Evolutionary conservation across 2,797 vertebrate species (phyloP), one percentile per base, ranked within the genome.

Genomic region (Syngnathus rostellatus): DNA sequence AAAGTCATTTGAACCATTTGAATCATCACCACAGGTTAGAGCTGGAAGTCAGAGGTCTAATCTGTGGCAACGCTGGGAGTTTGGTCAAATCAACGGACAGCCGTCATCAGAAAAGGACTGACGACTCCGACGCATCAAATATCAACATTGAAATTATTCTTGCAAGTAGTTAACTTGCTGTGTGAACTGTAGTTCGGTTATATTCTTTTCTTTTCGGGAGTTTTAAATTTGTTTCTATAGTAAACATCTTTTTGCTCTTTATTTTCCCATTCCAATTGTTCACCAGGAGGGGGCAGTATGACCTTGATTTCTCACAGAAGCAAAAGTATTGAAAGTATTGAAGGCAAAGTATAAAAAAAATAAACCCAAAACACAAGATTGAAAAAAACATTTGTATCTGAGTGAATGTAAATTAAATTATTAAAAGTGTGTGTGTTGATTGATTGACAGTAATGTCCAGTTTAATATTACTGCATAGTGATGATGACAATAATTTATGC

Each of bases 11-110:
- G 74, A 68, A 79, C 61, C 48, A 17, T 8, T 75, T 53, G 69
- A 72, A 53, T 66, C 83, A 72, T 83, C 68, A 8, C 73, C 77
- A 67, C 84, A 91, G 90, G 81, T 79, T 7, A 75, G 77, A 55
- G 71, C 70, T 0, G 80, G 79, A 63, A 80, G 87, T 54, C 89
- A 89, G 68, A 89, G 77, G 62, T 73, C 81, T 65, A 66, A 81
- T 64, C 86, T 93, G 64, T 88, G 89, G 81, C 86, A 90, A 21
- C 89, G 85, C 70, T 92, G 90, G 92, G 92, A 93, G 74, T 81
- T 85, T 0, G 91, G 90, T 46, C 75, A 77, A 43, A 80, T 89
- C 77, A 88, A 85, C 43, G 76, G 84, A 16, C 72, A 77, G 72
- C 69, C 68, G 0, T 11, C 81, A 16, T 66, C 73, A 31, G 72